Evolutionary conservation across 2,797 vertebrate species (phyloP).

Genomic region (Ara ararauna): DNA sequence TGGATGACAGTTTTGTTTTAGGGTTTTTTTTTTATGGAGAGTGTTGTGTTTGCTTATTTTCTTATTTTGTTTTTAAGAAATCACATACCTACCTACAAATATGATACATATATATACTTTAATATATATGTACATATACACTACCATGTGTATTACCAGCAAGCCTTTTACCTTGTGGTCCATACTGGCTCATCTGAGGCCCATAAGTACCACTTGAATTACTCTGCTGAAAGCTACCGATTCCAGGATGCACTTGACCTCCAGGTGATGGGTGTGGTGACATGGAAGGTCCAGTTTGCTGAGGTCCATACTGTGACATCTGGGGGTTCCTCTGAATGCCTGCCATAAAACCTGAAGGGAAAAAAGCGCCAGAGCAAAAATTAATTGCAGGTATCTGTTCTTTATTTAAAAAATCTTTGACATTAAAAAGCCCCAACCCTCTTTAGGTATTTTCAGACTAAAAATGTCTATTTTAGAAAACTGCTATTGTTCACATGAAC

Average conservation of each 20-base stretch:
- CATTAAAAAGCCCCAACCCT: not conserved
- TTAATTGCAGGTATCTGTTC: not conserved
- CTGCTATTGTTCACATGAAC: not conserved
- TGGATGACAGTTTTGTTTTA: not conserved
- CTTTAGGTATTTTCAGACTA: not conserved
- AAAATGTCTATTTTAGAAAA: not conserved
- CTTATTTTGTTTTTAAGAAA: not conserved
- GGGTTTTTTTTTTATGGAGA: rapidly evolving
- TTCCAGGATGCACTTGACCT: slow-evolving; percentile 88
- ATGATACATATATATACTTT: rapidly evolving
- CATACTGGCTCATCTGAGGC: slow-evolving; percentile 91
- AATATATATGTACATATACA: not conserved
- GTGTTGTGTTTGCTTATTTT: not conserved
- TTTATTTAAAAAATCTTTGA: not conserved
- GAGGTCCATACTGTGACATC: slow-evolving; percentile 89
- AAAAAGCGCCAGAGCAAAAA: slow-evolving; percentile 26
- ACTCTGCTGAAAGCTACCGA: slow-evolving; percentile 88
- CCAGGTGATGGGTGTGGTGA: slow-evolving; percentile 91
- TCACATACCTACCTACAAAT: not conserved
- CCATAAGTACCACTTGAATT: slow-evolving; percentile 88
- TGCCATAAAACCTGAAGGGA: slow-evolving; percentile 85
- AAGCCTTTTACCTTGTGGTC: slow-evolving; percentile 87
- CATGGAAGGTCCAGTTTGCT: slow-evolving; percentile 89
- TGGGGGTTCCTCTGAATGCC: slow-evolving; percentile 90
- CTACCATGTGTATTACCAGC: not conserved